Conservation (phyloP, 1,140 invertebrate genomes). For the Zaprionus ornatus region DNA sequence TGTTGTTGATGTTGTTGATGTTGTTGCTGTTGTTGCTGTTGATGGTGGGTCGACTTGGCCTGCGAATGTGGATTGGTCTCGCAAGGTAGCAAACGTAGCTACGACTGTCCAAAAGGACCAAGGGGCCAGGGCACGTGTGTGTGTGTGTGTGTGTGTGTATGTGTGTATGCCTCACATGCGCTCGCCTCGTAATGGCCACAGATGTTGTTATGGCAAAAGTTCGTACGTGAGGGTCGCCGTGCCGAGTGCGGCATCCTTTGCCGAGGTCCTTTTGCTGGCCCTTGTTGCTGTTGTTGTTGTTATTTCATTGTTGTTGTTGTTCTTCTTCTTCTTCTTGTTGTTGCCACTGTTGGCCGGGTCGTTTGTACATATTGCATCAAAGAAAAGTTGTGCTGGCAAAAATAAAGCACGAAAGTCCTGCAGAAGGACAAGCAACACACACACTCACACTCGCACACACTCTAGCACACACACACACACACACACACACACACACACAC, state of each 20-base stretch:
- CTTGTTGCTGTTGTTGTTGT: conserved; percentile 49
- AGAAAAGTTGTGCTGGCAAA: conserved; percentile 69
- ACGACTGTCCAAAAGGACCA: conserved; percentile 72
- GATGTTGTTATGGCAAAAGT: conserved; percentile 82
- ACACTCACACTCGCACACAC: conserved; percentile 10
- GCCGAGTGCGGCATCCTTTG: conserved; percentile 59
- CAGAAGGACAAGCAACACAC: conserved; percentile 21
- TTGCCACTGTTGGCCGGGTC: conserved; percentile 46
- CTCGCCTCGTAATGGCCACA: conserved; percentile 76
- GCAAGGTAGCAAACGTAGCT: conserved; percentile 66
- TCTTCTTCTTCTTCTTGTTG: conserved; percentile 31
- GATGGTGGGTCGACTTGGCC: conserved; percentile 2
- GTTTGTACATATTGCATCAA: conserved; percentile 81
- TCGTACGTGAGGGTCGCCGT: conserved; percentile 81
- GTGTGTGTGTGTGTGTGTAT: conserved; percentile 4
- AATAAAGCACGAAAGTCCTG: conserved; percentile 54
- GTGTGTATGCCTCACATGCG: conserved; percentile 58
- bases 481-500: conserved; percentile 34
- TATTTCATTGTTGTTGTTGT: conserved; percentile 18
- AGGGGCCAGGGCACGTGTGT: conserved; percentile 29
- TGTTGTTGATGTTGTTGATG: conserved; percentile 11
- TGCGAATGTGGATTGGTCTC: conserved; percentile 23
- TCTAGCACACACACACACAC: conserved; percentile 27
- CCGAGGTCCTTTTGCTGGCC: conserved; percentile 50
- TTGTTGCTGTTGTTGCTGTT: background rate